A percentile compares a stretch with the other conserved stretches of the same genome.
These are phyloP conservation scores for Larimichthys crocea DNA, from an alignment of 2,113 vertebrate genomes.

Conservation along the genomic window DNA sequence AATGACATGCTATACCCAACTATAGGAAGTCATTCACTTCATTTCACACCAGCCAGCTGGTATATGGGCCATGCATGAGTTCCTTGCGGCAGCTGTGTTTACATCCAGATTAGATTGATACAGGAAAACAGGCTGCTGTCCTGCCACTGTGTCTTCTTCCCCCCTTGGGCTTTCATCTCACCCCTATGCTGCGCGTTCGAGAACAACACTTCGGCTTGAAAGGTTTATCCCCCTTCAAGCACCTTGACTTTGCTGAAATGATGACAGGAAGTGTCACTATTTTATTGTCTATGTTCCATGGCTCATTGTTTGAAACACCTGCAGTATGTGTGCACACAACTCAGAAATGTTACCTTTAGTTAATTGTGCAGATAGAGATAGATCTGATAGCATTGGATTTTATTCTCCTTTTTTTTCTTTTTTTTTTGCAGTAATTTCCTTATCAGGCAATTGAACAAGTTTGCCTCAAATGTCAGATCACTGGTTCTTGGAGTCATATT, in stretches of 20 bases:
- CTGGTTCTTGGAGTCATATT: neutral
- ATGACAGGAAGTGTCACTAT: slow-evolving; percentile 53
- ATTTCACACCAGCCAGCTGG: slow-evolving; percentile 68
- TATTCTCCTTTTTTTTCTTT: no score
- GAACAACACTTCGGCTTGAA: slow-evolving; percentile 60
- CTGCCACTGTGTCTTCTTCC: slow-evolving; percentile 66
- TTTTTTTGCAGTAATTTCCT: neutral
- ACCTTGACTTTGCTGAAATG: slow-evolving; percentile 25
- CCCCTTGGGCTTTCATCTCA: slow-evolving; percentile 75
- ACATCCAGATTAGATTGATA: slow-evolving; percentile 76
- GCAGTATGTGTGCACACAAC: slow-evolving; percentile 10
- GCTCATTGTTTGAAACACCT: slow-evolving; percentile 40
- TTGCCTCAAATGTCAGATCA: neutral
- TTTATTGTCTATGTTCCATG: slow-evolving; percentile 9
- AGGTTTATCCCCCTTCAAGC: slow-evolving; percentile 58
- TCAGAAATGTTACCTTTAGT: slow-evolving; percentile 5
- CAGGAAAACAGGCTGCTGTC: slow-evolving; percentile 60
- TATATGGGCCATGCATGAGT: slow-evolving; percentile 75
- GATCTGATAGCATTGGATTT: neutral
- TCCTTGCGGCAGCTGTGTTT: slow-evolving; percentile 84
- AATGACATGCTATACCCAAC: slow-evolving; percentile 54
- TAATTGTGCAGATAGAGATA: neutral
- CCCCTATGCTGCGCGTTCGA: slow-evolving; percentile 73
- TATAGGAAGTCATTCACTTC: slow-evolving; percentile 63
- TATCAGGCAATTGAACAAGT: neutral